phyloP scores from a whole-genome alignment of 2,797 vertebrate genomes.

The Sciurus vulgaris region DNA sequence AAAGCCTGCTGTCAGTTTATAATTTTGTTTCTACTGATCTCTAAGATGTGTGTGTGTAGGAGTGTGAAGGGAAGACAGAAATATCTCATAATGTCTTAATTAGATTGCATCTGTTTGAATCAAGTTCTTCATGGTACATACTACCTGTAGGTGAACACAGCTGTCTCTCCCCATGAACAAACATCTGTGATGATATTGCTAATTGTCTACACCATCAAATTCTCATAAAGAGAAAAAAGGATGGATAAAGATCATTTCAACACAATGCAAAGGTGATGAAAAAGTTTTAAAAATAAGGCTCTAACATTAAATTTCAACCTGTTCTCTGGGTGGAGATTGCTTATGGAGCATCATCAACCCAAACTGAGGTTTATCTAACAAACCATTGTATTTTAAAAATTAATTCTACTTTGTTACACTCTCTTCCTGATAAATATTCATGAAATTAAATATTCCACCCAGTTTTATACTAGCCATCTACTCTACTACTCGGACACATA shows the following conservation, averaged over 20 bases:
- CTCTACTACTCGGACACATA: background rate
- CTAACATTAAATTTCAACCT: conserved; percentile 23
- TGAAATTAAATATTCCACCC: background rate
- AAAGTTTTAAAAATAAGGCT: conserved; percentile 18
- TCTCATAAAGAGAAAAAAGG: background rate
- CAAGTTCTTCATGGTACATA: background rate
- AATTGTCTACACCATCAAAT: conserved; percentile 59
- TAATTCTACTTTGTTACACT: background rate
- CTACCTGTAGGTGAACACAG: conserved; percentile 63
- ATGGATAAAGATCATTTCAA: conserved; percentile 36
- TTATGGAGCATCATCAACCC: background rate
- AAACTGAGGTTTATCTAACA: conserved; percentile 9
- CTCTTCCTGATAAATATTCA: background rate
- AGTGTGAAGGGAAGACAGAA: background rate
- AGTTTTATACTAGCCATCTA: background rate
- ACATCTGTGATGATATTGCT: conserved; percentile 51
- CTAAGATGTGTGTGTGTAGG: background rate
- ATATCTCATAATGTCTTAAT: conserved; percentile 56
- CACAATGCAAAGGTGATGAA: conserved; percentile 44
- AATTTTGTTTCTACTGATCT: conserved; percentile 14
- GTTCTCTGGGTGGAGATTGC: background rate
- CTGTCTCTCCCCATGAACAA: conserved; percentile 50
- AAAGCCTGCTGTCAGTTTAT: background rate
- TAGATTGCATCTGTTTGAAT: conserved; percentile 56
- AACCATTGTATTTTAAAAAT: conserved; percentile 1